Evolutionary conservation across 2,888 invertebrate species (phyloP), one percentile per base, ranked within the genome.

Genomic region (Dynastes maya): DNA sequence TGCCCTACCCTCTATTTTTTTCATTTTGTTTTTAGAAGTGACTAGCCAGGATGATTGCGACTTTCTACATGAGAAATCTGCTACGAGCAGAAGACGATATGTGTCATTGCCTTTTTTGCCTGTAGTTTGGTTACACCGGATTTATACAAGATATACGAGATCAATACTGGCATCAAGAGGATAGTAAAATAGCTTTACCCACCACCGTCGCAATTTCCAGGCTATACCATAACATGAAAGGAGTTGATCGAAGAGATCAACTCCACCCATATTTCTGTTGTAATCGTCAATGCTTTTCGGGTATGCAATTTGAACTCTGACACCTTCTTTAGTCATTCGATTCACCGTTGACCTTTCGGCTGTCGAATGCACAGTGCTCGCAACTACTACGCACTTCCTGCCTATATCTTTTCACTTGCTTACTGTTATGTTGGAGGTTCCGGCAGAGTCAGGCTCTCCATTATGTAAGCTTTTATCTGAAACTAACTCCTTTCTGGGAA

Each of bases 161-260:
- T 86, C 6, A 85, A 85, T 81, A 37, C 80, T 74, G 49, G 82
- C 81, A 79, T 85, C 84, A 13, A 85, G 16, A 63, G 84, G 82
- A 80, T 84, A 84, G 79, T 84, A 85, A 71, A 85, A 85, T 76
- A 79, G 51, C 27, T 77, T 78, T 32, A 80, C 32, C 80, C 77
- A 80, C 77, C 80, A 80, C 67, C 78, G 65, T 79, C 77, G 72
- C 16, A 74, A 79, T 71, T 80, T 80, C 75, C 77, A 80, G 0
- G 79, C 74, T 58, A 77, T 68, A 32, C 49, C 67, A 22, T 79
- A 79, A 51, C 77, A 77, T 13, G 70, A 32, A 29, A 75, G 77
- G 63, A 75, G 70, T 55, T 79, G 77, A 51, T 77, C 79, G 58
- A 79, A 77, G 29, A 58, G 37, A 32, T 76, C 51, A 22, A 76